Base-by-base conservation (phyloP, 2,888 invertebrate species). In the Rhaphigaster nebulosa region DNA sequence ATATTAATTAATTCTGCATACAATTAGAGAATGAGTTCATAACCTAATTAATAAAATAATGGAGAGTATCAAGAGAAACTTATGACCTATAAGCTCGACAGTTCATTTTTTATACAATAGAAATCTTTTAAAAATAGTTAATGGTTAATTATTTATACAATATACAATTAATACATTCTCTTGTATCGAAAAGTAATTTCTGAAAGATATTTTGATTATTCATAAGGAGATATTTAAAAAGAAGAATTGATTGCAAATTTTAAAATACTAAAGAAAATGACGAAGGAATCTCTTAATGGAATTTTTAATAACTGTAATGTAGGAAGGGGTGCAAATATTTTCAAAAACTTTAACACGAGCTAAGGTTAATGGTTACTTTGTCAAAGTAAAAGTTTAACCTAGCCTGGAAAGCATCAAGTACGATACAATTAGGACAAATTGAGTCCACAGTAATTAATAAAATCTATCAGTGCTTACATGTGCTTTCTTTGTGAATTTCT, bases 51-150 rank as follows among this genome's bases (percentile, higher is more conserved):
- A 60, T 60, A 88, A 88, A 56, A 88, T 52, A 88, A 52, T 88
- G 13, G 50, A 34, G 54, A 88, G 60, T 88, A 88, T 56, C 60
- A 88, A 54, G 50, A 50, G 38, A 88, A 88, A 50, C 88, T 88
- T 88, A 88, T 50, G 29, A 88, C 38, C 80, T 89, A 89, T 89
- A 89, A 89, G 89, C 89, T 89, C 89, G 89, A 80, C 50, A 89
- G 38, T 70, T 70, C 38, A 45, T 89, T 41, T 38, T 89, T 65
- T 70, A 70, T 38, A 34, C 38, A 89, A 41, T 38, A 26, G 38
- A 26, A 38, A 38, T 50, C 38, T 65, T 89, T 65, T 70, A 41
- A 45, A 65, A 56, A 70, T 89, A 45, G 56, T 65, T 65, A 45
- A 56, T 89, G 45, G 23, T 89, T 52, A 89, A 54, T 41, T 65